Percentiles rank a stretch among this genome's conserved stretches.
phyloP scores from a whole-genome alignment of 2,888 invertebrate species.

The Hedychridium roseum region DNA sequence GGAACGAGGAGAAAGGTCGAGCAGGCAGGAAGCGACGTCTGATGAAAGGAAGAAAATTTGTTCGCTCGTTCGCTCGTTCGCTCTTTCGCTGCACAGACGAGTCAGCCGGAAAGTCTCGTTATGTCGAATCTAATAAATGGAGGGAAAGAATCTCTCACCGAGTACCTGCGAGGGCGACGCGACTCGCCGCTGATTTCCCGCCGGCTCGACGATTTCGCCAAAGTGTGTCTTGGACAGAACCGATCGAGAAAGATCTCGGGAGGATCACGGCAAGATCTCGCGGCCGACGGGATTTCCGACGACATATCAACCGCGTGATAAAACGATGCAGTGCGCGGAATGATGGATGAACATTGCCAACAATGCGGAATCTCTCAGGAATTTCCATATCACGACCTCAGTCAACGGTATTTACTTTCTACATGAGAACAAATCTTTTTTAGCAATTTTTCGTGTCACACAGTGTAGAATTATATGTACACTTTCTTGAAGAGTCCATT shows the following conservation, averaged over 20 bases:
- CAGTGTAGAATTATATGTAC: too few relatives aligned
- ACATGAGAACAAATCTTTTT: too few relatives aligned
- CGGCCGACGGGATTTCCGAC: slow-evolving; percentile 23
- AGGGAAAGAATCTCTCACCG: slow-evolving; percentile 43
- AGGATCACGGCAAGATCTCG: slow-evolving; percentile 5
- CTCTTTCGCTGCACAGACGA: neutral
- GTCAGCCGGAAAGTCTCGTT: slow-evolving; percentile 1
- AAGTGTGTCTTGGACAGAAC: too few relatives aligned
- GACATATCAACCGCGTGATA: slow-evolving; percentile 38
- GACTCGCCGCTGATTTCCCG: neutral
- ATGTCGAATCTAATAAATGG: slow-evolving; percentile 24
- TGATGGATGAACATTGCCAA: too few relatives aligned
- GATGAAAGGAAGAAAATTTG: slow-evolving; percentile 1
- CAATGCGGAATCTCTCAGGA: too few relatives aligned
- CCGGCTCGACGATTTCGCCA: slow-evolving; percentile 1
- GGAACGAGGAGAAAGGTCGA: neutral
- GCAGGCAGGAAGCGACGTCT: neutral
- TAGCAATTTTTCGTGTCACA: too few relatives aligned
- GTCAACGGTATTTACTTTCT: too few relatives aligned
- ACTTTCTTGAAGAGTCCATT: too few relatives aligned
- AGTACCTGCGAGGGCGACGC: slow-evolving; percentile 39
- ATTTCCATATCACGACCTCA: too few relatives aligned
- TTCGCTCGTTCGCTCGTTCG: slow-evolving; percentile 23
- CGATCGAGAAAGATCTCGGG: too few relatives aligned
- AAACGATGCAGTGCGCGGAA: too few relatives aligned